A percentile compares a stretch with the other conserved stretches of the same genome.
These are phyloP conservation scores for Bimastos eiseni DNA, from an alignment of 2,888 invertebrate genomes.

Conservation along the genomic window DNA sequence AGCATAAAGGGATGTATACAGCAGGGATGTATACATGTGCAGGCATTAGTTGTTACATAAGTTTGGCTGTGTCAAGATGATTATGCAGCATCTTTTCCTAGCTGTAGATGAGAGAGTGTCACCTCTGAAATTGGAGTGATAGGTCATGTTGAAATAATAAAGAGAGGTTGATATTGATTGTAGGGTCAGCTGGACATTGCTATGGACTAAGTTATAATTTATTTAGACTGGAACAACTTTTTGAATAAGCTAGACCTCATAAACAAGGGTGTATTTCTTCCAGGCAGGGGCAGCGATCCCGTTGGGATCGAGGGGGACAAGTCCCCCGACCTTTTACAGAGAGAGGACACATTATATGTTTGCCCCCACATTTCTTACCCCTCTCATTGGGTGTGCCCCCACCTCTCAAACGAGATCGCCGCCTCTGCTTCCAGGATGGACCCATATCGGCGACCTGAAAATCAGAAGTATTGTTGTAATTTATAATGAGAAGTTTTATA, in stretches of 20 bases:
- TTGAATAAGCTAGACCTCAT: background rate
- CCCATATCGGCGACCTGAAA: no score
- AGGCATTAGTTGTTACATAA: background rate
- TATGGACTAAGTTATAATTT: background rate
- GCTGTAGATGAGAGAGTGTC: background rate
- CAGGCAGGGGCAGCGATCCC: no score
- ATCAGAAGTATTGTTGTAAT: no score
- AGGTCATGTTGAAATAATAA: background rate
- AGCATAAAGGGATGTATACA: background rate
- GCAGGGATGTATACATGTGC: background rate
- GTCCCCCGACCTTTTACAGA: no score
- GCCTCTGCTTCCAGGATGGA: no score
- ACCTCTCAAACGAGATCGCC: no score
- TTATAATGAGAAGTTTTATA: no score
- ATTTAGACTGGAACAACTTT: background rate
- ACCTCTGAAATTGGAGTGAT: no score
- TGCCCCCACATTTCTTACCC: no score
- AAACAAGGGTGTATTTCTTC: background rate
- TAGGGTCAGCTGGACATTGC: background rate
- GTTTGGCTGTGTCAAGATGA: background rate
- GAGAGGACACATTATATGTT: no score
- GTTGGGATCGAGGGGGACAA: no score
- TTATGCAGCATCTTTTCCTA: background rate
- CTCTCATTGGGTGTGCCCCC: no score
- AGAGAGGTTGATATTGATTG: background rate